phyloP scores from a whole-genome alignment of 2,113 vertebrate genomes.

The Eulacestoma nigropectus region DNA sequence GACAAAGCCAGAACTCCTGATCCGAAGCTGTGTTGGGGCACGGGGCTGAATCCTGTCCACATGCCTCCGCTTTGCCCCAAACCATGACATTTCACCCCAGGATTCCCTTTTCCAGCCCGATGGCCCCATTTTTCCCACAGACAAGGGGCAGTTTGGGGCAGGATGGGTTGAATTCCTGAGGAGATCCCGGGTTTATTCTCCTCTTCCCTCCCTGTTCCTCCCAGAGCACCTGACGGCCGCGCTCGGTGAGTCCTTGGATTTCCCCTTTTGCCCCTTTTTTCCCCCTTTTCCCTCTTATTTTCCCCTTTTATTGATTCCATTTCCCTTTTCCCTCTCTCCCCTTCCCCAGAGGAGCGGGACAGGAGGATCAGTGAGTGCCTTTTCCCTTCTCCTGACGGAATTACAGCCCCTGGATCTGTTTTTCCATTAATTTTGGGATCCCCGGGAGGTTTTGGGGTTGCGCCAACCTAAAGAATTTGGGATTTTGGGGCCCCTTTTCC shows the following conservation, averaged over 20 bases:
- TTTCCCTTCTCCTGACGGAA: neutral
- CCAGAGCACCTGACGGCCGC: neutral
- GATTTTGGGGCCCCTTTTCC: neutral
- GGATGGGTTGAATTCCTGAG: neutral
- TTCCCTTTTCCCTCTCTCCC: neutral
- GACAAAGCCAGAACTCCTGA: too few species aligned
- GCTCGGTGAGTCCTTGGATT: neutral
- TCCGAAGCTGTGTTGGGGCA: neutral
- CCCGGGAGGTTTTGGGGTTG: neutral
- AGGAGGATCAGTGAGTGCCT: neutral
- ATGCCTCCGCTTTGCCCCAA: neutral
- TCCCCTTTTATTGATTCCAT: neutral
- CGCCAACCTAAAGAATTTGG: neutral
- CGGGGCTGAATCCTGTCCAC: neutral
- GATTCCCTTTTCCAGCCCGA: neutral
- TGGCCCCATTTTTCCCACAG: neutral
- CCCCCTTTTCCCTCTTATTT: neutral
- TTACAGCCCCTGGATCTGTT: accelerated
- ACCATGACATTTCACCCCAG: neutral
- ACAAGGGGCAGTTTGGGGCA: neutral
- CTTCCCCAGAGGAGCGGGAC: neutral
- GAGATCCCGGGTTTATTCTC: neutral
- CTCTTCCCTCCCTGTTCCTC: neutral
- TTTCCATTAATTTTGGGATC: neutral
- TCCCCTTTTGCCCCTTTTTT: neutral